Evolutionary conservation across 2,113 vertebrate genomes (phyloP), one percentile per base, ranked within the genome.

Genomic region (Corynorhinus townsendii): DNA sequence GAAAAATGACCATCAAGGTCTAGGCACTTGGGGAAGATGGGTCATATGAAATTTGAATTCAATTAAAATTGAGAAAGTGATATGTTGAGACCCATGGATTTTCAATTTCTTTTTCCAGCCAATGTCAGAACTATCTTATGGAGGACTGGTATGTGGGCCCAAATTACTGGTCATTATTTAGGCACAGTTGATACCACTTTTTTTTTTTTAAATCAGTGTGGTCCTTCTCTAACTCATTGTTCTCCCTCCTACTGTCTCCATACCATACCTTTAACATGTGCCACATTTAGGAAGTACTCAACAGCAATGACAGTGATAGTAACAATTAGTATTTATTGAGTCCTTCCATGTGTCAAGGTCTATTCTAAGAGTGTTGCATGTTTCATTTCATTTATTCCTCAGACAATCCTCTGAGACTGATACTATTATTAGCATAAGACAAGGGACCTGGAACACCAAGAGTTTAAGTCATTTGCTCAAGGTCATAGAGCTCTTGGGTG

Each of bases 1-100:
- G 94, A 96, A 87, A 68, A 92, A 94, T 30, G 92, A 83, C 59
- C 75, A 72, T 83, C 85, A 86, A 72, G 86, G 88, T 89, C 73
- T 89, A 88, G 54, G 75, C 86, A 84, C 87, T 96, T 93, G 83
- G 49, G 89, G 64, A 91, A 68, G 79, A 95, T 68, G 35, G 90
- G 59, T 83, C 69, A 84, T 56, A 91, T 93, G 91, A 91, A 96
- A 82, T 83, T 88, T 80, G 56, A 82, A 62, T 62, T 81, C 15
- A 40, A 81, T 15, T 81, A 38, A 54, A 56, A 80, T 81, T 91
- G 33, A 35, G 33, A 35, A 90, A 64, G 38, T 22, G 33, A n/a
- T 40, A 49, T 45, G n/a, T 52, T 38, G 47, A 94, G 19, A 84
- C 33, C 14, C 45, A 38, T 19, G 14, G 26, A 75, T 47, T 72